phyloP scores from a whole-genome alignment of 2,113 vertebrate genomes.

The Chaetura pelagica region DNA sequence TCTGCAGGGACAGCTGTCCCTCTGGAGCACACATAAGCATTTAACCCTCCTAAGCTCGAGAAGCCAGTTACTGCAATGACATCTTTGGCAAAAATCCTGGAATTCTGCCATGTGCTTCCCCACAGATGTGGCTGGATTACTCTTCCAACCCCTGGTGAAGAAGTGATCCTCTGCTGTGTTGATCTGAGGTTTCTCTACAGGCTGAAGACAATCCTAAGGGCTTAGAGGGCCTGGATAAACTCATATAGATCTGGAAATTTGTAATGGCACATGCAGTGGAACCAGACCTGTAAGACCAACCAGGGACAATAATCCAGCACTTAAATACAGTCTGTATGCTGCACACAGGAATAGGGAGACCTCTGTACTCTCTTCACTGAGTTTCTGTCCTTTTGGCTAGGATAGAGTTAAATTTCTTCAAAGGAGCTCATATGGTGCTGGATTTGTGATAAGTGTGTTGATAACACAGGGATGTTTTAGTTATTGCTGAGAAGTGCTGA shows the following conservation, averaged over 20 bases:
- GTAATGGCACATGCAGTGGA: background rate
- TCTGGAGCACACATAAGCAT: fast-evolving
- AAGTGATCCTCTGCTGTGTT: background rate
- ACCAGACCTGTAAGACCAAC: too few species aligned
- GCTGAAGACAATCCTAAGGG: background rate
- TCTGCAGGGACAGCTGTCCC: background rate
- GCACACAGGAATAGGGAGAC: background rate
- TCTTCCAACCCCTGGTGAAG: background rate
- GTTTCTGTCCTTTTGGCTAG: background rate
- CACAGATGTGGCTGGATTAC: background rate
- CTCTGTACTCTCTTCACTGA: background rate
- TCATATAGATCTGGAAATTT: background rate
- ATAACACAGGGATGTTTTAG: background rate
- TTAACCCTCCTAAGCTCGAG: background rate
- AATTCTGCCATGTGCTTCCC: background rate
- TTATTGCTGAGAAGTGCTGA: background rate
- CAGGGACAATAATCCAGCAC: background rate
- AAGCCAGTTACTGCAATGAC: background rate
- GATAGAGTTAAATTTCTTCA: background rate
- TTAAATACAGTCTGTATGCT: background rate
- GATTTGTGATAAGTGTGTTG: background rate
- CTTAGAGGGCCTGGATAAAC: background rate
- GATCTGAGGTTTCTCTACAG: background rate
- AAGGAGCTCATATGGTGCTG: fast-evolving
- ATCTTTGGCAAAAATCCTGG: background rate